Evolutionary conservation across 2,797 vertebrate genomes (phyloP), one percentile per base, ranked within the genome.

Genomic region (Melanotaenia maccullochi): DNA sequence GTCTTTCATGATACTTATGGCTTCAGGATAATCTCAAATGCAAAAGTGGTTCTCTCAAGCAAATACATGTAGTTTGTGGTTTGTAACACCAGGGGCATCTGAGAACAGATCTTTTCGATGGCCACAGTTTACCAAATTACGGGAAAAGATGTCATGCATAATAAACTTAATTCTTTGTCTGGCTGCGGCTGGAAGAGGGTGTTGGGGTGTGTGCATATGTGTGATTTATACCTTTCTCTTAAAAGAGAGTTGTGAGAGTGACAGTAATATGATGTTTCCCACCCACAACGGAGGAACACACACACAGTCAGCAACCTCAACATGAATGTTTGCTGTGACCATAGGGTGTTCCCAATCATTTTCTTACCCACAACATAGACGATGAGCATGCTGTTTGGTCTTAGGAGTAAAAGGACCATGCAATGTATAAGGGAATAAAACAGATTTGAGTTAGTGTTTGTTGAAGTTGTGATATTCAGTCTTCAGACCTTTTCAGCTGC

Each of bases 201-300:
- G 51, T 57, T 58, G 12, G 65, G 56, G 73, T 68, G 75, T 79
- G 60, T 71, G 65, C 71, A 58, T 51, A 49, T 56, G n/a, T 72
- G 61, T 87, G 85, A 90, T 90, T 88, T 83, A 91, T 91, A 75
- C 78, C 73, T 87, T 84, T 86, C 62, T 78, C 67, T 76, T 70
- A 76, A 49, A 75, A 76, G 83, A 88, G 76, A 82, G 83, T 68
- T 79, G 76, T 81, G 85, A 86, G 85, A 90, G 73, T 90, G 89
- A 89, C 83, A 88, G 86, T 87, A 89, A 91, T 90, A 77, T 78
- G 71, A 90, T 74, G 87, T 89, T 89, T 92, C 84, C 89, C 88
- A 92, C 89, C 91, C 93, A 91, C 87, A 91, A 76, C 20, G 88
- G 68, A 76, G 81, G 89, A 91, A 82, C 82, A 90, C 90, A 92